A percentile compares a stretch with the other conserved stretches of the same genome.
Conservation (phyloP, 2,113 vertebrate species). For the Vanacampus margaritifer region DNA sequence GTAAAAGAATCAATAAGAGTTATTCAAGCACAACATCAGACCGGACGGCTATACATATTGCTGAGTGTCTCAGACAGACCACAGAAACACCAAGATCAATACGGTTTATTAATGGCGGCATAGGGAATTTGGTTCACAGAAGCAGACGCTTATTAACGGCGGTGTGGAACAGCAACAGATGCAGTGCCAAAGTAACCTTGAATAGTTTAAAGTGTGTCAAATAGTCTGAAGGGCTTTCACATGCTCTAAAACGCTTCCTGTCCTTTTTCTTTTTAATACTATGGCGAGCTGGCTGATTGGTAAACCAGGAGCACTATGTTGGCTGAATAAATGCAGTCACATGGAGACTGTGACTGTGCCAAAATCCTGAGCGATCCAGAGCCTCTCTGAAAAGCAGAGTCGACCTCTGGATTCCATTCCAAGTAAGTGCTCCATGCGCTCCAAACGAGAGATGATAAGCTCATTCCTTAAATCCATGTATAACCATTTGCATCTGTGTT, state of each 20-base stretch:
- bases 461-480: conserved; percentile 22
- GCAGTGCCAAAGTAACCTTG: conserved; percentile 20
- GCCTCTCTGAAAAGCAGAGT: conserved; percentile 19
- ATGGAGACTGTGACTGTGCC: conserved; percentile 1
- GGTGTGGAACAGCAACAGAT: conserved; percentile 31
- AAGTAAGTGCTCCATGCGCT: conserved; percentile 6
- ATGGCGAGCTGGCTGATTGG: conserved; percentile 8
- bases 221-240: conserved; percentile 18
- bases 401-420: conserved; percentile 25
- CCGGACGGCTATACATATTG: background rate
- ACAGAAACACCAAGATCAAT: conserved; percentile 23
- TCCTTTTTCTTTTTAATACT: conserved; percentile 15
- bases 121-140: conserved; percentile 10
- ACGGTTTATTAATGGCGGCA: conserved; percentile 7
- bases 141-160: conserved; percentile 22
- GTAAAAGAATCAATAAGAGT: conserved; percentile 1
- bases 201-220: conserved; percentile 43
- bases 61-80: background rate
- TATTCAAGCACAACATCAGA: conserved; percentile 13
- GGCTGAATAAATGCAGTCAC: conserved; percentile 2
- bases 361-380: conserved; percentile 5
- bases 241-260: conserved; percentile 22
- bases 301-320: background rate
- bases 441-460: conserved; percentile 18
- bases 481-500: conserved; percentile 26